Conservation (phyloP, 2,888 invertebrate genomes). For the Aphidoletes aphidimyza region DNA sequence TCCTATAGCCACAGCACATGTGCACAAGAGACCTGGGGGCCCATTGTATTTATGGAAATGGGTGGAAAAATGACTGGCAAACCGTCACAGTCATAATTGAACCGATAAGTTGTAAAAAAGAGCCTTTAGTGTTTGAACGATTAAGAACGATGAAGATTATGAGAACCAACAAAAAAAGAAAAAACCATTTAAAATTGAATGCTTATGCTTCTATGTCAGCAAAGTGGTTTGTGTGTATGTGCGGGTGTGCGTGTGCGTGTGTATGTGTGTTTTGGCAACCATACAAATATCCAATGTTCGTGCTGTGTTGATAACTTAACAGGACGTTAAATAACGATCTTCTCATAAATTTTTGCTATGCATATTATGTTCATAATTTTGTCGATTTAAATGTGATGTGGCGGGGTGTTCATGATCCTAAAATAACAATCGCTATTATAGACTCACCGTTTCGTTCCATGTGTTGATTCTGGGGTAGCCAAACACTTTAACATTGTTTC, state of each 20-base stretch:
- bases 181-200: not conserved
- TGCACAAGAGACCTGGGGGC: too few relatives aligned
- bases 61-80: not conserved
- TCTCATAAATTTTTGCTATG: not conserved
- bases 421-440: too few relatives aligned
- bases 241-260: too few relatives aligned
- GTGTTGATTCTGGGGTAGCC: too few relatives aligned
- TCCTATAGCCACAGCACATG: too few relatives aligned
- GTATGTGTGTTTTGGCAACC: too few relatives aligned
- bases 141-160: slow-evolving; percentile 45
- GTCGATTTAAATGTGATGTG: not conserved
- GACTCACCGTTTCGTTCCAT: too few relatives aligned
- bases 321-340: slow-evolving; percentile 33
- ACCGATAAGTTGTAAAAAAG: slow-evolving; percentile 43
- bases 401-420: too few relatives aligned
- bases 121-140: slow-evolving; percentile 19
- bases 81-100: slow-evolving; percentile 23
- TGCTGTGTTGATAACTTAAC: slow-evolving; percentile 31
- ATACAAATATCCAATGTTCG: not conserved
- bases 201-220: slow-evolving; percentile 29
- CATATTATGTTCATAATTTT: not conserved
- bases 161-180: too few relatives aligned
- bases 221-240: not conserved
- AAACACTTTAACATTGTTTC: too few relatives aligned
- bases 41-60: not conserved